These are phyloP conservation scores for Dreissena rostriformis DNA, from an alignment of 1,140 invertebrate species.

Conservation along the genomic window DNA sequence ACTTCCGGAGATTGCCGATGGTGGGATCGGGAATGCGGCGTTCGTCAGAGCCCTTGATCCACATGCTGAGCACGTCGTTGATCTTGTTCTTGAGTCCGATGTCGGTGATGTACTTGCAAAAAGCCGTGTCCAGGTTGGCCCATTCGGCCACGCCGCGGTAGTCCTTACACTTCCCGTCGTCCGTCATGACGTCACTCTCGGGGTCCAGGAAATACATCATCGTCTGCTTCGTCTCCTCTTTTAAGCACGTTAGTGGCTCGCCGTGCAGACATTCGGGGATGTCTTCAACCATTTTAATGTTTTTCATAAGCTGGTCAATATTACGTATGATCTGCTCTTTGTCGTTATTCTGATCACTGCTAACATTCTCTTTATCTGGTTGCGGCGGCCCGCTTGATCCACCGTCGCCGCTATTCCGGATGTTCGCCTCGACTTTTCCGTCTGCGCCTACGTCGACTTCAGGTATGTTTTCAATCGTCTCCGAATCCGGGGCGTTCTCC, in stretches of 20 bases:
- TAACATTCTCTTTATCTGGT: neutral
- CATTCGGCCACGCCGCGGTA: conserved; percentile 35
- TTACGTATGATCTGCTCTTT: neutral
- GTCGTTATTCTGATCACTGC: neutral
- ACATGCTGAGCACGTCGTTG: conserved; percentile 30
- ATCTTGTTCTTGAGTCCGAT: neutral
- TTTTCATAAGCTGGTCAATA: neutral
- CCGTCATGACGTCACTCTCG: conserved; percentile 7
- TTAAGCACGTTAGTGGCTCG: conserved; percentile 27
- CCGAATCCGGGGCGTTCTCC: no score
- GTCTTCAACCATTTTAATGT: conserved; percentile 10
- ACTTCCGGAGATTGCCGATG: conserved; percentile 23
- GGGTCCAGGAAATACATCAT: conserved; percentile 23
- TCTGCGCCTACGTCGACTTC: neutral
- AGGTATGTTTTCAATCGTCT: no score
- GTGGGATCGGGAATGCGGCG: conserved; percentile 8
- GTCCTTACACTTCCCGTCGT: conserved; percentile 17
- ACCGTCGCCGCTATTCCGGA: neutral
- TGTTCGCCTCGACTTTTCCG: neutral
- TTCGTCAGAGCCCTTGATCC: conserved; percentile 8
- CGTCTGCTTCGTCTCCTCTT: conserved; percentile 4
- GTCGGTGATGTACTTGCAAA: conserved; percentile 10
- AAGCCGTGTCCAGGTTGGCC: conserved; percentile 13
- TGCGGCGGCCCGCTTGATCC: neutral
- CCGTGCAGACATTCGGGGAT: conserved; percentile 11